phyloP scores from a whole-genome alignment of 2,797 vertebrate species.

The Ctenochaetus hawaiiensis region DNA sequence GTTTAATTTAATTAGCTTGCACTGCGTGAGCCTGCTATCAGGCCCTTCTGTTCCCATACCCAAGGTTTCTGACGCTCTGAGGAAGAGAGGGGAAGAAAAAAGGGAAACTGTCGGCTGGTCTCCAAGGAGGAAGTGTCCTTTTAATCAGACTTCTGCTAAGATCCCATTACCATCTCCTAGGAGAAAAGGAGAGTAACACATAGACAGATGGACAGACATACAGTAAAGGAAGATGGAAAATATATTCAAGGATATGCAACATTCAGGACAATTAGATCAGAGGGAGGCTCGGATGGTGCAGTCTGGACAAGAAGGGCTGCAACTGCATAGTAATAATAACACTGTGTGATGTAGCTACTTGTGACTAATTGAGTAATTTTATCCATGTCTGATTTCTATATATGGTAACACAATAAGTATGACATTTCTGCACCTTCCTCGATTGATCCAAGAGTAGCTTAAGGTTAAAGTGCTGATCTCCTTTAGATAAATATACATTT shows the following conservation, averaged over 20 bases:
- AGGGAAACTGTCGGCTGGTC: constrained; percentile 80
- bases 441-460: not conserved
- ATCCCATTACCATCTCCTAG: constrained; percentile 83
- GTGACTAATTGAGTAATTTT: not conserved
- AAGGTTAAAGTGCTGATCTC: not conserved
- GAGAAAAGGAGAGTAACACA: constrained; percentile 67
- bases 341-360: not conserved
- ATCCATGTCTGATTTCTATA: constrained; percentile 1
- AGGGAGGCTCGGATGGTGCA: constrained; percentile 20
- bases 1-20: constrained; percentile 89
- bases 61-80: constrained; percentile 84
- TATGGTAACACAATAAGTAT: not conserved
- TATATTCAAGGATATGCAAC: constrained; percentile 48
- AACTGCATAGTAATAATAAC: constrained; percentile 8
- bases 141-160: constrained; percentile 86
- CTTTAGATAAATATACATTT: not conserved
- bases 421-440: not conserved
- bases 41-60: constrained; percentile 79
- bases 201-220: constrained; percentile 73
- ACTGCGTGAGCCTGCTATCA: constrained; percentile 75
- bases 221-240: constrained; percentile 49
- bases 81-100: constrained; percentile 74
- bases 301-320: constrained; percentile 11
- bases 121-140: constrained; percentile 87
- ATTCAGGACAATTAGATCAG: constrained; percentile 50